Conservation (phyloP, 2,888 invertebrate species). For the Drosophila neotestacea region DNA sequence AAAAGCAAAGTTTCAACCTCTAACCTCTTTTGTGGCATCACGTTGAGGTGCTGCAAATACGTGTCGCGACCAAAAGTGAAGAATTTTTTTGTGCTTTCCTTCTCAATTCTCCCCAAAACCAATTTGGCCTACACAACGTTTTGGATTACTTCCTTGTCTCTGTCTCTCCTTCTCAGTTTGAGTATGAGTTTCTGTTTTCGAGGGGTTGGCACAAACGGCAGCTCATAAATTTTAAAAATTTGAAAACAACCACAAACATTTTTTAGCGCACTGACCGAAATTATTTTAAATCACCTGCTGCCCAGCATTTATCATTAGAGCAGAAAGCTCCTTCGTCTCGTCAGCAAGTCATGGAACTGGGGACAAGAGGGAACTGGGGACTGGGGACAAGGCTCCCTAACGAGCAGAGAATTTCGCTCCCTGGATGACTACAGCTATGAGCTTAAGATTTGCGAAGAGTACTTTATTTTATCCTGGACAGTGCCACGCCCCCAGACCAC, state of each 20-base stretch:
- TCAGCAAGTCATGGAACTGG: conserved; percentile 36
- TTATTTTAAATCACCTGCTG: conserved; percentile 82
- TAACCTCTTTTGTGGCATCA: conserved; percentile 69
- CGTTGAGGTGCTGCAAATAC: conserved; percentile 58
- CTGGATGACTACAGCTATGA: conserved; percentile 45
- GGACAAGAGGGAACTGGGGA: not conserved
- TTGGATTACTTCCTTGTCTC: conserved; percentile 2
- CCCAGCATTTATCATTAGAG: conserved; percentile 79
- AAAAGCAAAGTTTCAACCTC: conserved; percentile 65
- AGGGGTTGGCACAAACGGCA: conserved; percentile 51
- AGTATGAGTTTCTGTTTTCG: conserved; percentile 1
- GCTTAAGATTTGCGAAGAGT: conserved; percentile 71
- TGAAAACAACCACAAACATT: conserved; percentile 68
- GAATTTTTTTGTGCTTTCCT: conserved; percentile 27
- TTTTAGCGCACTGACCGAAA: conserved; percentile 73
- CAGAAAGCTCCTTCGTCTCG: conserved; percentile 18
- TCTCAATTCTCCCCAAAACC: not conserved
- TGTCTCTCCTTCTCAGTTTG: not conserved
- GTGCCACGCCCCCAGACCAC: conserved; percentile 61
- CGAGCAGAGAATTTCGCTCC: conserved; percentile 62
- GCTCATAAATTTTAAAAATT: conserved; percentile 74
- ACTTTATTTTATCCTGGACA: conserved; percentile 70
- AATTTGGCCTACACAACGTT: conserved; percentile 54
- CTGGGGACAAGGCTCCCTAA: conserved; percentile 42
- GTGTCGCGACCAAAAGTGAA: conserved; percentile 71